Evolutionary conservation across 2,888 invertebrate genomes (phyloP), one percentile per base, ranked within the genome.

Genomic region (Apodemia mormo): DNA sequence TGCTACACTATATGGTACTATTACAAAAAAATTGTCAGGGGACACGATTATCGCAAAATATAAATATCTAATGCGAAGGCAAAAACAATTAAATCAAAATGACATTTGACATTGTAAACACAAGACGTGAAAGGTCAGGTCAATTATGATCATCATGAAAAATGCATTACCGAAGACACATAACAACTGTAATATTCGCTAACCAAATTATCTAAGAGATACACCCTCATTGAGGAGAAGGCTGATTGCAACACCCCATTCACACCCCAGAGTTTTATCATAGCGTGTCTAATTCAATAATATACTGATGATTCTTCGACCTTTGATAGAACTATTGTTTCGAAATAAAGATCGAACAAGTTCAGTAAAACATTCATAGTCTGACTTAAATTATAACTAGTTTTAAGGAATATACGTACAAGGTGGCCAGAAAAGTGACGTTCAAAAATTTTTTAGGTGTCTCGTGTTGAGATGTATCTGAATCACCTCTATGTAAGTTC

Each of bases 201-300:
- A 91, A 90, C 80, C 74, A 80, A 86, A 86, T 89, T 88, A 89
- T 87, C 78, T 83, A 90, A 89, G 76, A 73, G 52, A 64, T 14
- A 76, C 78, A 87, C 85, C 83, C 85, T 82, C 81, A 81, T 81
- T 80, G 79, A 81, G 12, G 45, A 45, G 84, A 86, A 90, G 88
- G 86, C 72, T 83, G 82, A 86, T 90, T 86, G 85, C 90, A 71
- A 85, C 83, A 90, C 85, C 85, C 86, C 82, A 82, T 86, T 89
- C 81, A 83, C 87, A 88, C 87, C 85, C 85, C 79, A 33, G 5
- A 49, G 67, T 70, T 81, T 88, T 89, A 81, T 79, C 91, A 86
- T 81, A 71, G 75, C 69, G 67, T 76, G 71, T 82, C 90, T 91
- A 90, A 91, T 88, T 82, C 71, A 77, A 75, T 78, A 79, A 77